Evolutionary conservation across 1,140 invertebrate genomes (phyloP).

Genomic region (Drosophila burlai): DNA sequence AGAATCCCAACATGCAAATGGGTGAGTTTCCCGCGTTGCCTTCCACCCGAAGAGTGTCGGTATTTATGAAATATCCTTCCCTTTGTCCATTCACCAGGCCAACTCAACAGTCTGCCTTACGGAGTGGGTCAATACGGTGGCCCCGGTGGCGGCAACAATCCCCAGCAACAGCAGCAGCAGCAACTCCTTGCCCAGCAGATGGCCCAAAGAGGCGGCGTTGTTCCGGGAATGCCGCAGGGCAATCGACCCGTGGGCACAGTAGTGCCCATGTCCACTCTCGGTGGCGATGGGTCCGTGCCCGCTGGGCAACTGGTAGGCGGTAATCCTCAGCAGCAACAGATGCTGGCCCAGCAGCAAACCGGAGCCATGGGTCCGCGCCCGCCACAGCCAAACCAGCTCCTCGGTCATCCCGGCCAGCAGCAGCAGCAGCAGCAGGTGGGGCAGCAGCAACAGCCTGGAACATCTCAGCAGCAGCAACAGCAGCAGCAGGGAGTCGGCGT

Average conservation of each 20-base stretch:
- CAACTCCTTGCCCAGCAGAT: conserved; percentile 76
- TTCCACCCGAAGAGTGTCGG: neutral
- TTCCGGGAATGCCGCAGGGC: conserved; percentile 85
- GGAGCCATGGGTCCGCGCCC: conserved; percentile 65
- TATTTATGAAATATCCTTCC: neutral
- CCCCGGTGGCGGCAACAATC: conserved; percentile 66
- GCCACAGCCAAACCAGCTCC: conserved; percentile 67
- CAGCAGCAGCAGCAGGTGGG: conserved; percentile 17
- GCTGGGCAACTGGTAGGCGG: conserved; percentile 47
- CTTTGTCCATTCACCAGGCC: conserved; percentile 38
- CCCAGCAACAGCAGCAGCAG: conserved; percentile 72
- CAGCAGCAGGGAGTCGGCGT: conserved; percentile 34
- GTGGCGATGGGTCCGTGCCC: conserved; percentile 86
- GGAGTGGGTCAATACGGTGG: conserved; percentile 76
- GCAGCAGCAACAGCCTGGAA: conserved; percentile 64
- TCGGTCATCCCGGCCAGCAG: conserved; percentile 66
- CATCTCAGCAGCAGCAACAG: conserved; percentile 60
- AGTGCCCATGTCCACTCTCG: conserved; percentile 84
- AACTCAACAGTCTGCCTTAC: conserved; percentile 84
- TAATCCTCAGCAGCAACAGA: conserved; percentile 83
- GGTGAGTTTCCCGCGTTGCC: conserved; percentile 44
- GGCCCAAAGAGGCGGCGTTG: conserved; percentile 86
- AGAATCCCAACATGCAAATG: conserved; percentile 85
- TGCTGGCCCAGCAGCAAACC: conserved; percentile 85
- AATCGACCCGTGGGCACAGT: conserved; percentile 76